phyloP scores from a whole-genome alignment of 2,888 invertebrate species.

The Sinopyrophorus schimmeli region DNA sequence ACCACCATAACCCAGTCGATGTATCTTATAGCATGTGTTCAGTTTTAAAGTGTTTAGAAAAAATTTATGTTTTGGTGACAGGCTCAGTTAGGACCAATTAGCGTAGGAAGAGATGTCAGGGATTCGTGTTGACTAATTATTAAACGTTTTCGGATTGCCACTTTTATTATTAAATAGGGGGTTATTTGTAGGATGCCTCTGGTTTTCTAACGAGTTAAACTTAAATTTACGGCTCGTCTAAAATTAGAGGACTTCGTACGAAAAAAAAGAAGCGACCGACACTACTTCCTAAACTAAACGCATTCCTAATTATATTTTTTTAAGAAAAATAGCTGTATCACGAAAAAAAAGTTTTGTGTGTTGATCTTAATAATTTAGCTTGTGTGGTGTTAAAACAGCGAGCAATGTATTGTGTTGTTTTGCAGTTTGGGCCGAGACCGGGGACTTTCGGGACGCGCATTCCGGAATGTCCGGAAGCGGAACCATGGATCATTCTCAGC shows the following conservation, averaged over 20 bases:
- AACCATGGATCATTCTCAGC: slow-evolving; percentile 67
- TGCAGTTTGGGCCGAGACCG: slow-evolving; percentile 89
- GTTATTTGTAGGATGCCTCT: no score
- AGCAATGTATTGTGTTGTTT: slow-evolving; percentile 51
- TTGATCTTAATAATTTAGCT: no score
- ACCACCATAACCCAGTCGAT: slow-evolving; percentile 48
- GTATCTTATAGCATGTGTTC: slow-evolving; percentile 46
- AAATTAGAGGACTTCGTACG: no score
- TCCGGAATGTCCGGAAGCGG: slow-evolving; percentile 63
- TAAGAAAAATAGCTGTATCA: no score
- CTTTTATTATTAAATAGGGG: slow-evolving; percentile 12
- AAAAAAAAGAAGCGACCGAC: no score
- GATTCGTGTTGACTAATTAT: slow-evolving; percentile 17
- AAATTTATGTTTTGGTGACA: slow-evolving; percentile 36
- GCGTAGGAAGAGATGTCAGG: slow-evolving; percentile 24
- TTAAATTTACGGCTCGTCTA: no score
- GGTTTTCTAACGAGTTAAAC: no score
- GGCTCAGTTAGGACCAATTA: slow-evolving; percentile 37
- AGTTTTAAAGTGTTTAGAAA: slow-evolving; percentile 42
- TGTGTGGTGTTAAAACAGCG: slow-evolving; percentile 37
- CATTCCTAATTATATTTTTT: no score
- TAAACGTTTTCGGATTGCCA: slow-evolving; percentile 5
- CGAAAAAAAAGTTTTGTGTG: no score
- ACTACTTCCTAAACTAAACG: no score
- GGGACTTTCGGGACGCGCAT: slow-evolving; percentile 84